Base-by-base conservation (phyloP, 2,113 vertebrate species). In the Nyctibius bracteatus region DNA sequence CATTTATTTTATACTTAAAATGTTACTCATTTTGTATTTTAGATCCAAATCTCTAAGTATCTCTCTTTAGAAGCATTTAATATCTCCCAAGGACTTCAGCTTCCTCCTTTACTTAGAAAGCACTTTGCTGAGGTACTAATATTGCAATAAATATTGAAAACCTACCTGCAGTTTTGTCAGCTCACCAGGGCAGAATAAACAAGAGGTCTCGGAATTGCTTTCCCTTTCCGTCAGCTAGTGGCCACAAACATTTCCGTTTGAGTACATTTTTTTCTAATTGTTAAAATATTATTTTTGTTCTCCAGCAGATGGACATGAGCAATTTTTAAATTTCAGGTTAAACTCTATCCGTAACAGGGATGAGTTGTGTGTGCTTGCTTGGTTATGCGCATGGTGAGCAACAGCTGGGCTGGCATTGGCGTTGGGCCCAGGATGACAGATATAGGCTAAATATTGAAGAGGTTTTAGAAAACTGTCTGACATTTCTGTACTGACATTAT, bases 341-440 rank as follows among this genome's bases (percentile, higher is more conserved):
- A 72, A 44, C 4, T 27, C 35, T 35, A 12, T 5, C 15, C 6
- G 13, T 30, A 47, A 14, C 15, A 31, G 15, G 7, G 18, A 35
- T 57, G 47, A 74, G 14, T 41, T 71, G 7, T 41, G 4, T 2
- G 1, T 33, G 3, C 14, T 49, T 72, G 10, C 27, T 80, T 90
- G 37, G 7, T 54, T 25, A 27, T 10, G 6, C 0, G 0, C 44
- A 44, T 5, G 6, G 31, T 10, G 6, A 82, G 16, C 4, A 77
- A 16, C 9, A 81, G 14, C 51, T 79, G 25, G 37, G 10, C 30
- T 88, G 68, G 21, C 17, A 17, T 14, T 33, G 68, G 11, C 3
- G 8, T 72, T 2, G 5, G n/a, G 6, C 3, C 13, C 19, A n/a
- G n/a, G 30, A 47, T 39, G 49, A 70, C 80, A 71, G 33, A 47